phyloP scores from a whole-genome alignment of 2,797 vertebrate genomes.

The Poeciliopsis paucimaculata region DNA sequence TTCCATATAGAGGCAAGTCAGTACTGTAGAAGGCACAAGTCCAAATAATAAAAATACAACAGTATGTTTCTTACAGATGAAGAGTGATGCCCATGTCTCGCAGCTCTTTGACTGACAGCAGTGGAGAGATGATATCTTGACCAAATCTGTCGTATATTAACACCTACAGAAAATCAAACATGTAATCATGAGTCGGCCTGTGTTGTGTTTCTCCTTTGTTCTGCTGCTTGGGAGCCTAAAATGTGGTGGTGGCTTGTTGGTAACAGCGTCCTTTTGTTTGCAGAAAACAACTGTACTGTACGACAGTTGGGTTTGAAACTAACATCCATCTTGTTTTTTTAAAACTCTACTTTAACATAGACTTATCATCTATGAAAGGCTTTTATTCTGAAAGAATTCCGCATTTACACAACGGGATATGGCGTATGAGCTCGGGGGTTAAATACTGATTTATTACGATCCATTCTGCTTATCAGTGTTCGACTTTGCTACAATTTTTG shows the following conservation, averaged over 20 bases:
- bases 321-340: neutral
- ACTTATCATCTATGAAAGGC: too few relatives aligned
- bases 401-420: too few relatives aligned
- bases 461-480: too few relatives aligned
- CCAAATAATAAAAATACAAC: neutral
- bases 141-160: constrained; percentile 97
- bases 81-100: constrained; percentile 98
- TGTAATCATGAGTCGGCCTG: neutral
- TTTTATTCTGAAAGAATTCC: too few relatives aligned
- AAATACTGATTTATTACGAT: too few relatives aligned
- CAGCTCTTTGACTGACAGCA: constrained; percentile 95
- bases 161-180: constrained; percentile 77
- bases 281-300: neutral
- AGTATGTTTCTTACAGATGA: constrained; percentile 86
- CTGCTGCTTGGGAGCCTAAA: neutral
- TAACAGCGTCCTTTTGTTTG: neutral
- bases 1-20: neutral
- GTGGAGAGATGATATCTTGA: constrained; percentile 97
- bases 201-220: neutral
- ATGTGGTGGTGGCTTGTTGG: neutral
- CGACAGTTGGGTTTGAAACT: neutral
- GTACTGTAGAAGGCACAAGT: neutral
- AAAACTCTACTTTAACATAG: too few relatives aligned
- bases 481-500: too few relatives aligned
- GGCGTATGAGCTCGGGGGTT: too few relatives aligned